phyloP scores from a whole-genome alignment of 1,140 invertebrate genomes.

The Drosophila murphyi region DNA sequence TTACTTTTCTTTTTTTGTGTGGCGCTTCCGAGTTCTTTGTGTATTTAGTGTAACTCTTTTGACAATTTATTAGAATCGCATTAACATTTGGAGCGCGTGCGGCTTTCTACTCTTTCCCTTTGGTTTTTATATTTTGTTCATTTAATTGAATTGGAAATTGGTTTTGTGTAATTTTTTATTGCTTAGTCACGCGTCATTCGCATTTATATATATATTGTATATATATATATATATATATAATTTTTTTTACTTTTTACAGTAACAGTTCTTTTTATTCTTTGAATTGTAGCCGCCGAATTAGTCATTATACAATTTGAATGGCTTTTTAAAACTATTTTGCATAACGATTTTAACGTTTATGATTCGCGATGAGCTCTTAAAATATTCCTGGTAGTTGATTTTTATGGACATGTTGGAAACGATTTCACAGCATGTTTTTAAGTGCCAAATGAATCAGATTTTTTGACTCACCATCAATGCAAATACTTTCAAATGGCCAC shows the following conservation, averaged over 20 bases:
- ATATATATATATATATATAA: neutral
- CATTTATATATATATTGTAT: constrained; percentile 27
- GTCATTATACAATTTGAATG: constrained; percentile 35
- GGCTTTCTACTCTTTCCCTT: constrained; percentile 10
- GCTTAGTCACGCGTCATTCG: constrained; percentile 51
- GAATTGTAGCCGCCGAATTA: constrained; percentile 40
- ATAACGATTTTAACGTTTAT: constrained; percentile 25
- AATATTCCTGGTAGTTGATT: neutral
- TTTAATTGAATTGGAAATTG: constrained; percentile 52
- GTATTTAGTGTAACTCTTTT: constrained; percentile 55
- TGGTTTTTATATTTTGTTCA: constrained; percentile 35
- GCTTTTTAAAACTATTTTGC: constrained; percentile 34
- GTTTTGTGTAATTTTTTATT: constrained; percentile 42
- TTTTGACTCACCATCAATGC: constrained; percentile 3
- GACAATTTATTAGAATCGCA: constrained; percentile 64
- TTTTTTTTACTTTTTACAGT: constrained; percentile 18
- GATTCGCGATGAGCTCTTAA: neutral
- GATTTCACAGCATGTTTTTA: neutral
- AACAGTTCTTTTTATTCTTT: constrained; percentile 39
- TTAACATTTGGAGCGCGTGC: constrained; percentile 56
- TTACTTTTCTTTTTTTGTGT: constrained; percentile 5
- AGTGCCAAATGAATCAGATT: neutral
- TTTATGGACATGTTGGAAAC: neutral
- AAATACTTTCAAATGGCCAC: too few relatives aligned
- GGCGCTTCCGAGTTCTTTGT: constrained; percentile 39